Percentiles rank a stretch among this genome's conserved stretches.
phyloP scores from a whole-genome alignment of 92 coral and sea anemone genomes.

The Scolanthus callimorphus region DNA sequence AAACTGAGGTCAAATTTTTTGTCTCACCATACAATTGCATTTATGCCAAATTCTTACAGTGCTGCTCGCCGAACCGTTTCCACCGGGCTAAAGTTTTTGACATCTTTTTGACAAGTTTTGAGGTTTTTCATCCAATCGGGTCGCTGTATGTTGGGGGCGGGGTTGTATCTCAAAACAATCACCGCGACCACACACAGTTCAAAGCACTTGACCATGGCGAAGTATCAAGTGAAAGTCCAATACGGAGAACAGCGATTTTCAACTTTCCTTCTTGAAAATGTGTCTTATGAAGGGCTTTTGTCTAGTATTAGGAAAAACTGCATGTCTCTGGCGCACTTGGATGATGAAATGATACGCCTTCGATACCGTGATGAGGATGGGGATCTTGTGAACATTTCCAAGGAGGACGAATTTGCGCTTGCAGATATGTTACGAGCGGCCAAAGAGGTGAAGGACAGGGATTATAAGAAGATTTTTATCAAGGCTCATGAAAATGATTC shows the following conservation, averaged over 20 bases:
- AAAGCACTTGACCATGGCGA: too few species aligned
- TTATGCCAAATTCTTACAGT: too few species aligned
- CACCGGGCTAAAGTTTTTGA: too few species aligned
- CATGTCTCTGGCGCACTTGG: constrained; percentile 6
- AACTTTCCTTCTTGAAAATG: constrained; percentile 2
- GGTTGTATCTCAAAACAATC: too few species aligned
- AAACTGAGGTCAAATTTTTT: too few species aligned
- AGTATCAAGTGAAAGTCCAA: constrained; percentile 7
- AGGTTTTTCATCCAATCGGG: too few species aligned
- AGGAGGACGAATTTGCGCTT: constrained; percentile 2
- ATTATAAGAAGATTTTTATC: constrained; percentile 5
- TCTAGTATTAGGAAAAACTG: constrained; percentile 1
- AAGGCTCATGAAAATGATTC: constrained; percentile 8
- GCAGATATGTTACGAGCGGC: constrained; percentile 8
- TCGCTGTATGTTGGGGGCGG: too few species aligned
- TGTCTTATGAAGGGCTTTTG: constrained; percentile 6
- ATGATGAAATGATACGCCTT: constrained; percentile 7
- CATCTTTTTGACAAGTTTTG: too few species aligned
- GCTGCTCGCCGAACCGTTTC: too few species aligned
- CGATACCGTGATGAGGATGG: constrained; percentile 10
- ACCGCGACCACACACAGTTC: too few species aligned
- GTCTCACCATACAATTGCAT: too few species aligned
- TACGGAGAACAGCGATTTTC: constrained; percentile 7
- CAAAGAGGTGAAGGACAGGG: constrained; percentile 4
- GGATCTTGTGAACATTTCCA: background rate